Percentiles rank a stretch among this genome's conserved stretches.
Conservation (phyloP, 2,888 invertebrate genomes). For the Brachypalpus laphriformis region DNA sequence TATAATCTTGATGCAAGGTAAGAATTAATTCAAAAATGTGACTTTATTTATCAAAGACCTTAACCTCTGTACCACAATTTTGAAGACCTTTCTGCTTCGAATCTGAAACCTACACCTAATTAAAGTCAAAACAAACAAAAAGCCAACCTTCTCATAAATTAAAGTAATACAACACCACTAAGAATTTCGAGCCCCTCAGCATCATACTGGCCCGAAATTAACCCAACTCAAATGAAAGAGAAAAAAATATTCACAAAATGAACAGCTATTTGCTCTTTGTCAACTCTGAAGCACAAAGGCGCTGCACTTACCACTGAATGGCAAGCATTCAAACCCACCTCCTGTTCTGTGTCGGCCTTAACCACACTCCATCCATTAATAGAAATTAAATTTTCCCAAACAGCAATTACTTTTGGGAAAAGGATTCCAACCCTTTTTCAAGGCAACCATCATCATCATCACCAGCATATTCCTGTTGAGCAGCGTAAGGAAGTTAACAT, state of each 20-base stretch:
- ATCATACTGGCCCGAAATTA: not conserved
- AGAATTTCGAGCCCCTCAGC: not conserved
- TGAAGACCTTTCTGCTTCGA: not conserved
- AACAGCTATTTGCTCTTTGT: constrained; percentile 42
- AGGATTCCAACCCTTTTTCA: not conserved
- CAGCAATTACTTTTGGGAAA: constrained; percentile 13
- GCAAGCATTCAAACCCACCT: not conserved
- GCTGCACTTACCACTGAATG: constrained; percentile 11
- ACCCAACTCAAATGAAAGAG: constrained; percentile 28
- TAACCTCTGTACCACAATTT: not conserved
- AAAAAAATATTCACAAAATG: constrained; percentile 6
- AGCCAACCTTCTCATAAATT: not conserved
- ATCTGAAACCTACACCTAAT: not conserved
- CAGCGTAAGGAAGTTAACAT: not conserved
- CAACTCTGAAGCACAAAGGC: constrained; percentile 1
- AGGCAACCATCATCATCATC: constrained; percentile 1
- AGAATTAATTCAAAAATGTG: too few relatives aligned
- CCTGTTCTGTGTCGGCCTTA: not conserved
- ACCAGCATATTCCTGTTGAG: not conserved
- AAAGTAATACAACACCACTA: not conserved
- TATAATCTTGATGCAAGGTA: constrained; percentile 80
- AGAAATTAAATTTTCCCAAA: constrained; percentile 50
- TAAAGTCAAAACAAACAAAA: not conserved
- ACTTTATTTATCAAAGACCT: not conserved
- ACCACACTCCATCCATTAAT: constrained; percentile 62